These are phyloP conservation scores for Heliconius nattereri DNA, from an alignment of 1,140 invertebrate species.

Conservation along the genomic window DNA sequence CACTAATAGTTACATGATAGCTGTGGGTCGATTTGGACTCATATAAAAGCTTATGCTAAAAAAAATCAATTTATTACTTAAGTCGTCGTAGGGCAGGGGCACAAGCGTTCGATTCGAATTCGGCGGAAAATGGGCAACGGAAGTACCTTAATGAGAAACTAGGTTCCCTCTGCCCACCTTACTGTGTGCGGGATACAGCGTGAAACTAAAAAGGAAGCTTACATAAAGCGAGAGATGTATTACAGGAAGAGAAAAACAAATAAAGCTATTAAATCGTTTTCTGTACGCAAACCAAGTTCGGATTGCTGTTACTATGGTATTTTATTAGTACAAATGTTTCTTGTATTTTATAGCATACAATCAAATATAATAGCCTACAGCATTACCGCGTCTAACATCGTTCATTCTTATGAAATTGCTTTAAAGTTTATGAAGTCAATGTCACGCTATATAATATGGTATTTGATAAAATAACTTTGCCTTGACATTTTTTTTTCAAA, in stretches of 20 bases:
- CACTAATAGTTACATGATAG: too few species aligned
- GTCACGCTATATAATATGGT: not conserved
- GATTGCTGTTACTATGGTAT: not conserved
- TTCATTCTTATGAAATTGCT: slow-evolving; percentile 1
- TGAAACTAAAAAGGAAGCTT: too few species aligned
- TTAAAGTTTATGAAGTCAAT: slow-evolving; percentile 7
- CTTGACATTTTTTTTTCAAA: not conserved
- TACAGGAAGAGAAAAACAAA: too few species aligned
- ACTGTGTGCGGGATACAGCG: too few species aligned
- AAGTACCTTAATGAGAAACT: too few species aligned
- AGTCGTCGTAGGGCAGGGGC: too few species aligned
- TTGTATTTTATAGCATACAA: not conserved
- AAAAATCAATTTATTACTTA: too few species aligned
- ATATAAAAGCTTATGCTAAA: not conserved
- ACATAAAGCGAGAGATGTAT: too few species aligned
- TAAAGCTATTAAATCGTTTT: not conserved
- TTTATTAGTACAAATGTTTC: not conserved
- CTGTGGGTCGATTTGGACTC: too few species aligned
- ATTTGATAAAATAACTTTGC: not conserved
- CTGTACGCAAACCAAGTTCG: not conserved
- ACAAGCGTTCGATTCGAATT: too few species aligned
- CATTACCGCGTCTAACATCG: not conserved
- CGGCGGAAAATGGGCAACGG: too few species aligned
- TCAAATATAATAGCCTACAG: slow-evolving; percentile 6
- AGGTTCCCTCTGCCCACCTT: too few species aligned